Conservation (phyloP, 1,140 invertebrate genomes). For the Drosophila rufa region DNA sequence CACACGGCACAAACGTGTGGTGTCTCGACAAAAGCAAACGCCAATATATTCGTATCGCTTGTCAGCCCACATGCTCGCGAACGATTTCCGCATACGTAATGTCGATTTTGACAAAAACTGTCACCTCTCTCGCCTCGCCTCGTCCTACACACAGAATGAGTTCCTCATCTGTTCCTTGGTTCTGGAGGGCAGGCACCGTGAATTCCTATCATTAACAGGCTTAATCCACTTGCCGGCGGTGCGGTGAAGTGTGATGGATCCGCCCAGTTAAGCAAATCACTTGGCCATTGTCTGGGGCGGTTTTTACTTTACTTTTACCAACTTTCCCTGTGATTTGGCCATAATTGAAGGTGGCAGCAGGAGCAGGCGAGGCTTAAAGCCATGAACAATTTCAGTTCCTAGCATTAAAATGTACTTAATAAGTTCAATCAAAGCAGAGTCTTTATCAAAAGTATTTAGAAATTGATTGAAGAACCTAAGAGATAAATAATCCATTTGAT, state of each 20-base stretch:
- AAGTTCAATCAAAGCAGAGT: not conserved
- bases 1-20: slow-evolving; percentile 55
- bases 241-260: slow-evolving; percentile 41
- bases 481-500: not conserved
- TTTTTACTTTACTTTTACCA: slow-evolving; percentile 10
- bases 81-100: slow-evolving; percentile 68
- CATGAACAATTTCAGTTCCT: not conserved
- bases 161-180: slow-evolving; percentile 24
- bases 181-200: slow-evolving; percentile 6
- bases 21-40: slow-evolving; percentile 28
- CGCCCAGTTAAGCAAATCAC: slow-evolving; percentile 53
- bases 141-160: not conserved
- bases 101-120: slow-evolving; percentile 78
- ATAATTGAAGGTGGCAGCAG: slow-evolving; percentile 49
- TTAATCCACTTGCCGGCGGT: slow-evolving; percentile 69
- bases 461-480: not conserved
- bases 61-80: slow-evolving; percentile 55
- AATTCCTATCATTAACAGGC: slow-evolving; percentile 70
- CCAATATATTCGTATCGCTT: slow-evolving; percentile 77
- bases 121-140: slow-evolving; percentile 35
- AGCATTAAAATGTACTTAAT: slow-evolving; percentile 29
- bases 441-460: not conserved
- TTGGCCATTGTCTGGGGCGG: slow-evolving; percentile 44
- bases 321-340: slow-evolving; percentile 28
- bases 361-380: not conserved